phyloP scores from a whole-genome alignment of 92 coral and sea anemone species.

The Paragorgia papillata region DNA sequence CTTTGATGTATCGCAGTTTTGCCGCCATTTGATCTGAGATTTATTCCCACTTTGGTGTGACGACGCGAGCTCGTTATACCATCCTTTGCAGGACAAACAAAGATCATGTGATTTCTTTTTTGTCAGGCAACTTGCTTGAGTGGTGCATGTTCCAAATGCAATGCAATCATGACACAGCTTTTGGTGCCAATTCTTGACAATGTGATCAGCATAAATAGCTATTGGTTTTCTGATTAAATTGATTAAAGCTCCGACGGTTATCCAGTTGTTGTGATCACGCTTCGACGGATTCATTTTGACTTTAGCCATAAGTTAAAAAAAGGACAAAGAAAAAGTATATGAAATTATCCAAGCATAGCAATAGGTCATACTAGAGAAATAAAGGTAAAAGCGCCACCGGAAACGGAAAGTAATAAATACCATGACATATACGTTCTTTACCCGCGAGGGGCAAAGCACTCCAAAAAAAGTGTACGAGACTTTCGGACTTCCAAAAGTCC shows the following conservation, averaged over 20 bases:
- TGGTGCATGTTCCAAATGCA: too few species aligned
- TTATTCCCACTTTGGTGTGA: background rate
- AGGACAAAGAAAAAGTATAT: too few species aligned
- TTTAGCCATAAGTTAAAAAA: too few species aligned
- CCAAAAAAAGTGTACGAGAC: too few species aligned
- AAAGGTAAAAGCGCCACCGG: too few species aligned
- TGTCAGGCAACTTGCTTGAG: background rate
- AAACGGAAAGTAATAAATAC: too few species aligned
- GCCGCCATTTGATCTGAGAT: background rate
- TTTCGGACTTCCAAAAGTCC: too few species aligned
- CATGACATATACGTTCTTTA: too few species aligned
- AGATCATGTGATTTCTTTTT: background rate
- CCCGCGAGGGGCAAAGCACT: too few species aligned
- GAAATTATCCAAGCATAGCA: too few species aligned
- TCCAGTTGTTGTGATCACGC: conserved; percentile 1
- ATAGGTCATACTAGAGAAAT: too few species aligned
- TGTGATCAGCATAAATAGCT: background rate
- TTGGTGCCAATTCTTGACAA: background rate
- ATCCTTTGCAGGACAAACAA: background rate
- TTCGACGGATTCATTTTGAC: conserved; percentile 1
- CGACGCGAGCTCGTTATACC: background rate
- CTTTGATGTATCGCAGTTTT: conserved; percentile 10
- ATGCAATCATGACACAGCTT: background rate
- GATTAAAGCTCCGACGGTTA: background rate
- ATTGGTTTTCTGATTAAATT: too few species aligned